phyloP scores from a whole-genome alignment of 1,140 invertebrate genomes.

The Drosophila bocki region DNA sequence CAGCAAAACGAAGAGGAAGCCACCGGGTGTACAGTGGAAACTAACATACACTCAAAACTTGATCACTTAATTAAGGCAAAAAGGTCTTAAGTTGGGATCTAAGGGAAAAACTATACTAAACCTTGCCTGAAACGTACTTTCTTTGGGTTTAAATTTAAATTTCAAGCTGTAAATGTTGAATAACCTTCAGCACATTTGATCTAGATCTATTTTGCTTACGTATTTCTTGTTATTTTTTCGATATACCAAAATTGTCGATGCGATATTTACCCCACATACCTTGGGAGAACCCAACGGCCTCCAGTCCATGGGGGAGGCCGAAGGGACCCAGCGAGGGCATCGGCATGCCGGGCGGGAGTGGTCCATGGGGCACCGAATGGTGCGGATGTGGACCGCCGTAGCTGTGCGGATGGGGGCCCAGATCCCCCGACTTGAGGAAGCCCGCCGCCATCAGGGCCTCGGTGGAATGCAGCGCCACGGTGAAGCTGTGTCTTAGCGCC shows the following conservation, averaged over 20 bases:
- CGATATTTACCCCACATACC: constrained; percentile 86
- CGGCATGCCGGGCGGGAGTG: constrained; percentile 84
- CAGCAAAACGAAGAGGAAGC: constrained; percentile 46
- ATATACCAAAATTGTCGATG: constrained; percentile 79
- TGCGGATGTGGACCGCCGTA: constrained; percentile 85
- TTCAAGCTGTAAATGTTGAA: background rate
- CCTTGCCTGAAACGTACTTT: background rate
- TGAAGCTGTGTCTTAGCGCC: constrained; percentile 65
- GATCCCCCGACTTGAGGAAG: constrained; percentile 83
- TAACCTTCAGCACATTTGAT: constrained; percentile 65
- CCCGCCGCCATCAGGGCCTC: constrained; percentile 85
- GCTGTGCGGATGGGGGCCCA: constrained; percentile 84
- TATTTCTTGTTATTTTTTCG: constrained; percentile 6
- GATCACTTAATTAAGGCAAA: constrained; percentile 1
- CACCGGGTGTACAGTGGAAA: constrained; percentile 17
- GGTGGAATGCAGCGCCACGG: constrained; percentile 85
- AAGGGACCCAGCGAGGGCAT: constrained; percentile 85
- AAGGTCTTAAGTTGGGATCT: background rate
- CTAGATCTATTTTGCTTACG: constrained; percentile 8
- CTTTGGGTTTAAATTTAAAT: background rate
- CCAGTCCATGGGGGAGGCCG: constrained; percentile 85
- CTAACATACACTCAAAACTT: background rate
- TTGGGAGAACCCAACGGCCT: constrained; percentile 86
- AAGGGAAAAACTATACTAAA: background rate
- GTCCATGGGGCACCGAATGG: constrained; percentile 82